Evolutionary conservation across 2,113 vertebrate species (phyloP).

Genomic region (Stegostoma tigrinum): DNA sequence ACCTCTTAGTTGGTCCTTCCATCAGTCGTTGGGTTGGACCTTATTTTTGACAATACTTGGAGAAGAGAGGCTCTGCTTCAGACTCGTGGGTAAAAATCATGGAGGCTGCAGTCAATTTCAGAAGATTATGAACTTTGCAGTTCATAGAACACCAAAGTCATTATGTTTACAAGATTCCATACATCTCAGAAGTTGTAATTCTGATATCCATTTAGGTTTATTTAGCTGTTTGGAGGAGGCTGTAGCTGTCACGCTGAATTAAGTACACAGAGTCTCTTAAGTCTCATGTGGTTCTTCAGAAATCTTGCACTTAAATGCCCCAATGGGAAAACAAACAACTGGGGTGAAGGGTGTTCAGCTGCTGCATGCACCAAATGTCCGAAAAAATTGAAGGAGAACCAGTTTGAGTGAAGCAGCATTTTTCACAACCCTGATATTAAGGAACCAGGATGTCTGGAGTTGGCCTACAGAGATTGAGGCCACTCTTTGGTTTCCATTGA

Average conservation of each 20-base stretch:
- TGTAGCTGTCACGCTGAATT: not conserved
- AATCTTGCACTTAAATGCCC: not conserved
- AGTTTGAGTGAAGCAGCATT: not conserved
- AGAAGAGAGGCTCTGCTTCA: not conserved
- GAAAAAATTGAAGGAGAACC: no score
- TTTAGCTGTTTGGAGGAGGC: not conserved
- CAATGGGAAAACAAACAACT: not conserved
- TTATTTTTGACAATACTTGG: not conserved
- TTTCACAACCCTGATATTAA: not conserved
- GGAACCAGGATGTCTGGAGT: not conserved
- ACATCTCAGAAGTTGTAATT: not conserved
- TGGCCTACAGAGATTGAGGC: not conserved
- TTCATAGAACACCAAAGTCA: not conserved
- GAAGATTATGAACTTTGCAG: not conserved
- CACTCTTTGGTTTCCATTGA: not conserved
- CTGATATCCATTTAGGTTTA: not conserved
- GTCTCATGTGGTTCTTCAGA: not conserved
- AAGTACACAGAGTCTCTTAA: not conserved
- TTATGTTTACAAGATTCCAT: constrained; percentile 20
- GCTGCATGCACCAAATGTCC: not conserved
- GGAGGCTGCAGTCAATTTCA: constrained; percentile 5
- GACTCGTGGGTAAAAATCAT: not conserved
- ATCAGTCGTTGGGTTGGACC: not conserved
- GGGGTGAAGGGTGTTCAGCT: not conserved
- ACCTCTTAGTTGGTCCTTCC: not conserved